Conservation (phyloP, 2,888 invertebrate species). For the Miltochrista miniata region DNA sequence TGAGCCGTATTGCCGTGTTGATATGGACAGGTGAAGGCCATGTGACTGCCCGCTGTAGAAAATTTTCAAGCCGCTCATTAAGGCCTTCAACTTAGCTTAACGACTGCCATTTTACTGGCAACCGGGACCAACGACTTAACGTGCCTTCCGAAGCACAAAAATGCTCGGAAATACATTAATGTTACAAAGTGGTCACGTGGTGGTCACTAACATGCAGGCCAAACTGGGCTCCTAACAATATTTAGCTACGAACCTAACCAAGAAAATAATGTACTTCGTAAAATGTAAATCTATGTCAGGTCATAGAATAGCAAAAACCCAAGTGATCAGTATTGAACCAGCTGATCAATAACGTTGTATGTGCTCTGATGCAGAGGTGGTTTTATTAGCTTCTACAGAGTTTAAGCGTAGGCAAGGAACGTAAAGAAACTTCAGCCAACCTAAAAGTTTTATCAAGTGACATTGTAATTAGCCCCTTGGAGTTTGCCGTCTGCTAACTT, state of each 20-base stretch:
- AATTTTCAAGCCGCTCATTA: too few relatives aligned
- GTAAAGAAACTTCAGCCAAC: slow-evolving; percentile 73
- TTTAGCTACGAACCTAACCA: slow-evolving; percentile 22
- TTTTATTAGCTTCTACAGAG: slow-evolving; percentile 68
- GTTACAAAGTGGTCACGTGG: too few relatives aligned
- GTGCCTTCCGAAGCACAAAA: too few relatives aligned
- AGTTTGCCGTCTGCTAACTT: slow-evolving; percentile 63
- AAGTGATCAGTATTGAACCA: slow-evolving; percentile 41
- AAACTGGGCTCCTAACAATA: slow-evolving; percentile 23
- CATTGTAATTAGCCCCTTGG: slow-evolving; percentile 79
- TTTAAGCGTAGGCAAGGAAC: slow-evolving; percentile 62
- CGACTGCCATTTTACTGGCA: too few relatives aligned
- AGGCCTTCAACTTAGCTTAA: too few relatives aligned
- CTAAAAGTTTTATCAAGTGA: slow-evolving; percentile 79
- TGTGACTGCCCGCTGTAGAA: too few relatives aligned
- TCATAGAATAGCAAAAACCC: slow-evolving; percentile 26
- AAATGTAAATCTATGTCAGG: slow-evolving; percentile 23
- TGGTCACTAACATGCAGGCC: too few relatives aligned
- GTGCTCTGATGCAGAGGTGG: slow-evolving; percentile 66
- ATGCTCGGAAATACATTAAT: too few relatives aligned
- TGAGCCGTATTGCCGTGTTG: too few relatives aligned
- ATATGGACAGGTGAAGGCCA: too few relatives aligned
- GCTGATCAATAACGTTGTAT: slow-evolving; percentile 54
- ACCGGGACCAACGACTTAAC: too few relatives aligned
- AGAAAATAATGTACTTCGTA: slow-evolving; percentile 25